Conservation (phyloP, 37 sponge, comb jelly and placozoan species). For the Corticium candelabrum region DNA sequence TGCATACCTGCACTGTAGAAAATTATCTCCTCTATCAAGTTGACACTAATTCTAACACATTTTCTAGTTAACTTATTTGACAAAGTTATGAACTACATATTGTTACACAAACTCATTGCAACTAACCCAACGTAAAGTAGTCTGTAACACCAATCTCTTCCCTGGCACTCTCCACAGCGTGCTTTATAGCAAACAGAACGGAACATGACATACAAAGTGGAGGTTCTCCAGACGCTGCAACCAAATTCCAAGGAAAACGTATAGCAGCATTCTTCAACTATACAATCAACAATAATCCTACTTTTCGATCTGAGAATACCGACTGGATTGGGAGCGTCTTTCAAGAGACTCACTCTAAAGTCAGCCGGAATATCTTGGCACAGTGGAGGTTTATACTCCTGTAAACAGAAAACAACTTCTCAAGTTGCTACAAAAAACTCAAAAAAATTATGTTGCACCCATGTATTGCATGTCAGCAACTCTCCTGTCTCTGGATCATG, state of each 20-base stretch:
- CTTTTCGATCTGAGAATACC: slow-evolving; percentile 64
- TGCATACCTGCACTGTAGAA: too few species aligned
- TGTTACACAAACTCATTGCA: too few species aligned
- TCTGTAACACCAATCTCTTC: neutral
- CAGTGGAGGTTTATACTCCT: slow-evolving; percentile 73
- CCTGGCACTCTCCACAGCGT: neutral
- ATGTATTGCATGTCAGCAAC: slow-evolving; percentile 65
- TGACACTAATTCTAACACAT: too few species aligned
- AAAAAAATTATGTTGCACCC: too few species aligned
- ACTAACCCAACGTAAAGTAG: slow-evolving; percentile 14
- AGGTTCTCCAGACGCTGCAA: slow-evolving; percentile 63
- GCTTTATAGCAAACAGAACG: slow-evolving; percentile 42
- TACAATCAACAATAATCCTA: too few species aligned
- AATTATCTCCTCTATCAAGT: too few species aligned
- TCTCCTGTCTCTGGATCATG: slow-evolving; percentile 51
- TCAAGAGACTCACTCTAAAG: slow-evolving; percentile 52
- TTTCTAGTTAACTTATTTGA: too few species aligned
- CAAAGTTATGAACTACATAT: too few species aligned
- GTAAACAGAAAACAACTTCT: neutral
- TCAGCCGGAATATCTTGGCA: slow-evolving; percentile 56
- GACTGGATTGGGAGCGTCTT: slow-evolving; percentile 69
- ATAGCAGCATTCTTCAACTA: neutral
- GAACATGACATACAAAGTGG: slow-evolving; percentile 58
- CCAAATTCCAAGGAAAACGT: too few species aligned
- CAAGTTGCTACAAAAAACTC: neutral